Base-by-base conservation (phyloP, 2,113 vertebrate genomes). In the Panurus biarmicus region DNA sequence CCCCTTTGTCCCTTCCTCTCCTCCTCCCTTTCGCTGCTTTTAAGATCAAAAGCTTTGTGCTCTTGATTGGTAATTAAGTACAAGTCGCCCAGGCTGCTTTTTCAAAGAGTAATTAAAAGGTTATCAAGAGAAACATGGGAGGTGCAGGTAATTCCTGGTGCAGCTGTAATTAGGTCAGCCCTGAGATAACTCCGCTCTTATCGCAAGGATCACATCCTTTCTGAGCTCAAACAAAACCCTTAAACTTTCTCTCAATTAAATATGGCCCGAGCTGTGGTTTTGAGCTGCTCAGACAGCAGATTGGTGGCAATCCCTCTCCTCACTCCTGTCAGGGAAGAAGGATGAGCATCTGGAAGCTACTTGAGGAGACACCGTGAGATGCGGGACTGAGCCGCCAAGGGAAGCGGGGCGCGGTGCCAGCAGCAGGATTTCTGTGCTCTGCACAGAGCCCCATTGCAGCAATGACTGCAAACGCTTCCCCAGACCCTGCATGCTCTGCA, bases 21-120 rank as follows among this genome's bases (percentile, higher is more conserved):
- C 69, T 53, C 47, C 64, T 54, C 70, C 61, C 28, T 85, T 56
- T 40, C 12, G 22, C 22, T 29, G 47, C 31, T 60, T 85, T 45
- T n/a, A 66, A 69, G 31, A 72, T 66, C n/a, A 89, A 84, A 95
- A 89, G 72, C 91, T 77, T 22, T 20, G 25, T 35, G 74, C 67
- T 93, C 69, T 50, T 74, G 71, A 85, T 67, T 75, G 70, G 76
- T 91, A 85, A 95, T 95, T 85, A 95, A 89, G 47, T 20, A 47
- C 79, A 47, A 65, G 70, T 71, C 62, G 70, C 42, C 69, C 33
- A 28, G 38, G 28, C 78, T 44, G 48, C 36, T 86, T 88, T 79
- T 51, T 72, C 45, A 18, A 47, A 48, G 64, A 76, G 33, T 75
- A 94, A 92, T 94, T 91, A 83, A 93, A 92, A 89, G 90, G 92